Percentiles rank a stretch among this genome's conserved stretches.
These are phyloP conservation scores for Halyomorpha halys DNA, from an alignment of 1,140 invertebrate genomes.

Conservation along the genomic window DNA sequence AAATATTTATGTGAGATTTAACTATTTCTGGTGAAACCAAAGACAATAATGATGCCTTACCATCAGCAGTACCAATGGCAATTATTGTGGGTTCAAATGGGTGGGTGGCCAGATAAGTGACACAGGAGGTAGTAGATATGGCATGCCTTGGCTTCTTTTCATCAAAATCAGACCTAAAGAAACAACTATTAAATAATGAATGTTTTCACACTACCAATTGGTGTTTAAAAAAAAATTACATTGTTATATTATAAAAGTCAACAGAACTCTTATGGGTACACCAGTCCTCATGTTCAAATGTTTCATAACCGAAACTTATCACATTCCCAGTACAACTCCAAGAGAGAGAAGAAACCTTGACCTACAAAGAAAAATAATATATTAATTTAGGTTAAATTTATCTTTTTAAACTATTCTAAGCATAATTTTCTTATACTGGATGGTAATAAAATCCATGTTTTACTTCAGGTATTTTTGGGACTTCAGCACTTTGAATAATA, in stretches of 20 bases:
- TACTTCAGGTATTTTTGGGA: background rate
- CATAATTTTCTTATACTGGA: background rate
- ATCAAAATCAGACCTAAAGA: slow-evolving; percentile 21
- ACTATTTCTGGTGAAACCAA: too few relatives aligned
- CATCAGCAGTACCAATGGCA: slow-evolving; percentile 22
- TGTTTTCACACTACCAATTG: background rate
- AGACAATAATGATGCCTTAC: slow-evolving; percentile 14
- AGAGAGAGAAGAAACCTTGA: slow-evolving; percentile 18
- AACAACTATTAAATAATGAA: background rate
- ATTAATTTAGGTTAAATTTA: background rate
- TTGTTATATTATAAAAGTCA: slow-evolving; percentile 25
- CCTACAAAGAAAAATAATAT: slow-evolving; percentile 16
- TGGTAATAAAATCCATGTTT: background rate
- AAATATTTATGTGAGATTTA: too few relatives aligned
- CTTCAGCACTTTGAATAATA: slow-evolving; percentile 6
- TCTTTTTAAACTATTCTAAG: background rate
- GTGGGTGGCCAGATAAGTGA: slow-evolving; percentile 21
- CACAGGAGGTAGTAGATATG: slow-evolving; percentile 15
- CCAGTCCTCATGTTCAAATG: slow-evolving; percentile 19
- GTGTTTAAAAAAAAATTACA: slow-evolving; percentile 18
- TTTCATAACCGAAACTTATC: slow-evolving; percentile 20
- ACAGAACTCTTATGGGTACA: slow-evolving; percentile 24
- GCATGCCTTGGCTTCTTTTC: slow-evolving; percentile 14
- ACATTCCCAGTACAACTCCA: slow-evolving; percentile 27
- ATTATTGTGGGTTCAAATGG: slow-evolving; percentile 25